Evolutionary conservation across 1,140 invertebrate species (phyloP).

Genomic region (Sinonovacula constricta): DNA sequence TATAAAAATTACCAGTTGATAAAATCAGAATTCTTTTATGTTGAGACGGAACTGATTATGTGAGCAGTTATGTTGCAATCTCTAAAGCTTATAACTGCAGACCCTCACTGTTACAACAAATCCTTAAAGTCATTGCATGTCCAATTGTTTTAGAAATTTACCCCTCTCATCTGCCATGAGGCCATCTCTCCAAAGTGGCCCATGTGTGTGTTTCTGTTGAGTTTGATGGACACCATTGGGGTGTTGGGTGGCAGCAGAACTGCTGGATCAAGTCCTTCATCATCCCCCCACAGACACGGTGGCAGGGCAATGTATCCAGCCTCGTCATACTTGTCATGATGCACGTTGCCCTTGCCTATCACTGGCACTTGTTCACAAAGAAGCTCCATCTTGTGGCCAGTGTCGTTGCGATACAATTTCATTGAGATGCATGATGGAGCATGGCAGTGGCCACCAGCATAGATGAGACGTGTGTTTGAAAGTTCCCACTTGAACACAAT

Average conservation of each 20-base stretch:
- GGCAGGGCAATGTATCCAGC: slow-evolving; percentile 50
- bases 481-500: slow-evolving; percentile 50
- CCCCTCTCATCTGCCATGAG: slow-evolving; percentile 55
- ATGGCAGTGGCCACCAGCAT: slow-evolving; percentile 55
- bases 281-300: slow-evolving; percentile 53
- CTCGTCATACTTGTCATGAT: slow-evolving; percentile 51
- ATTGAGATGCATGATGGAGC: slow-evolving; percentile 53
- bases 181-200: slow-evolving; percentile 53
- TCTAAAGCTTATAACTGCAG: too few relatives aligned
- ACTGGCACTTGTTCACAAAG: slow-evolving; percentile 50
- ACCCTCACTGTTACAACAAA: too few relatives aligned
- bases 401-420: slow-evolving; percentile 52
- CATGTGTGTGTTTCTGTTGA: slow-evolving; percentile 47
- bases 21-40: too few relatives aligned
- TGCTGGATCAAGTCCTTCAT: slow-evolving; percentile 46
- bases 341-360: slow-evolving; percentile 45
- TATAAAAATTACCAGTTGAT: too few relatives aligned
- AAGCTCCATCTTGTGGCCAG: slow-evolving; percentile 53
- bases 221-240: slow-evolving; percentile 48
- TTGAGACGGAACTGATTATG: too few relatives aligned
- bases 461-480: slow-evolving; percentile 49
- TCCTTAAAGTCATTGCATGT: too few relatives aligned
- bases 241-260: slow-evolving; percentile 48
- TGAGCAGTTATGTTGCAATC: too few relatives aligned
- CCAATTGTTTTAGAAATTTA: slow-evolving; percentile 41